Evolutionary conservation across 2,888 invertebrate species (phyloP), one percentile per base, ranked within the genome.

Genomic region (Thelaira solivaga): DNA sequence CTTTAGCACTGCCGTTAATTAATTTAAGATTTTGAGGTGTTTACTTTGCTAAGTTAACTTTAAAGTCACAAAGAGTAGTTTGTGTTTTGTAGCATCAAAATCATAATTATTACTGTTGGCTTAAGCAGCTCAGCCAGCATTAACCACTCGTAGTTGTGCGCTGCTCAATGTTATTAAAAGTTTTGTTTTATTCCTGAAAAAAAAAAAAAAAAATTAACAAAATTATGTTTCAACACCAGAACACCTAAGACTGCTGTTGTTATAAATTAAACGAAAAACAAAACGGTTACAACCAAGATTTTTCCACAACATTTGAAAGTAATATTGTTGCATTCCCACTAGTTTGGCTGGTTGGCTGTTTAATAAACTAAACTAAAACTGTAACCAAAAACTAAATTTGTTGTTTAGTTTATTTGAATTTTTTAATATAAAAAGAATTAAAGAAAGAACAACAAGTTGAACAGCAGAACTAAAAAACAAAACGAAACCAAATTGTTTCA

Each of bases 321-420:
- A 24, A 47, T 68, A 20, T 51, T 51, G 43, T 43, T 16, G 10
- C 3, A 36, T 53, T 43, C 61, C 61, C 34, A 18, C 18, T 39
- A n/a, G n/a, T n/a, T 29, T 45, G 34, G 29, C 20, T 53, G 43
- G 18, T 45, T 43, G 45, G 20, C 31, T 45, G 53, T 36, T 45
- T 64, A 72, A 72, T 64, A 62, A 61, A 69, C 51, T 61, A 16
- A 51, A 41, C 51, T 31, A 34, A 57, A 72, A 72, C 18, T 31
- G 26, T 24, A 61, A 61, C 31, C 20, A 47, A 55, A 62, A 62
- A 47, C 13, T 53, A 20, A 55, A 62, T 53, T 62, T 43, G 34
- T 53, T 71, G 8, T 61, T 8, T 43, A 18, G n/a, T n/a, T n/a
- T n/a, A n/a, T n/a, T 39, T 13, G 24, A 11, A 0, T 53, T 10